Evolutionary conservation across 1,140 invertebrate species (phyloP), one percentile per base, ranked within the genome.

Genomic region (Pseudomyrmex cubaensis): DNA sequence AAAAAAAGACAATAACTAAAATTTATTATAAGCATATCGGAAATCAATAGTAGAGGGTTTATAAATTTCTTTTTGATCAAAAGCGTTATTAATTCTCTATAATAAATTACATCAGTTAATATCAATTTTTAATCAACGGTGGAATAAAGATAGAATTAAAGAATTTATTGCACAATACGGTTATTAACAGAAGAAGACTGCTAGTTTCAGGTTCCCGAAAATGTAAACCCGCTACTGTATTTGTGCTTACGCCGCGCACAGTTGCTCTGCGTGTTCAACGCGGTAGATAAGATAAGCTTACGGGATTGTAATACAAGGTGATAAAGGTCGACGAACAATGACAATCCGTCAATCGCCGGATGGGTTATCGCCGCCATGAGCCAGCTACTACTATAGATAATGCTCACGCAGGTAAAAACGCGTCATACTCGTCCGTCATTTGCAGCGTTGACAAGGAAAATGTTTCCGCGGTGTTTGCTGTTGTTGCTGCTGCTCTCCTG

Each of bases 201-300:
- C 48, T 22, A 22, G 44, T 15, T 62, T 44, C 2, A 17, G 3
- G 1, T 9, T 1, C 20, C 0, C 9, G 7, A 63, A 75, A 25
- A 63, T 62, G 10, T 46, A 61, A 3, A 72, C 9, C 9, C 44
- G 7, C 17, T 10, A 57, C 52, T 62, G 35, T 0, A 35, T 25
- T 5, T 64, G 52, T 35, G 64, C 35, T 12, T 70, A 44, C 20
- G 17, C 12, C 2, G 5, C 22, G 44, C 46, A 15, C 9, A 50
- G 20, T 59, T 20, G 35, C 67, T 50, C 63, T n/a, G 59, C 25
- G 22, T 67, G 44, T 66, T 62, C 22, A 76, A 50, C 5, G 4
- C 25, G 12, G 0, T 3, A 35, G 76, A 88, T 87, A 88, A 88
- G 76, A 82, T 82, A 85, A 59, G 64, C 69, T 15, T 62, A 15